Evolutionary conservation across 1,140 invertebrate species (phyloP), one percentile per base, ranked within the genome.

Genomic region (Drosophila dunni): DNA sequence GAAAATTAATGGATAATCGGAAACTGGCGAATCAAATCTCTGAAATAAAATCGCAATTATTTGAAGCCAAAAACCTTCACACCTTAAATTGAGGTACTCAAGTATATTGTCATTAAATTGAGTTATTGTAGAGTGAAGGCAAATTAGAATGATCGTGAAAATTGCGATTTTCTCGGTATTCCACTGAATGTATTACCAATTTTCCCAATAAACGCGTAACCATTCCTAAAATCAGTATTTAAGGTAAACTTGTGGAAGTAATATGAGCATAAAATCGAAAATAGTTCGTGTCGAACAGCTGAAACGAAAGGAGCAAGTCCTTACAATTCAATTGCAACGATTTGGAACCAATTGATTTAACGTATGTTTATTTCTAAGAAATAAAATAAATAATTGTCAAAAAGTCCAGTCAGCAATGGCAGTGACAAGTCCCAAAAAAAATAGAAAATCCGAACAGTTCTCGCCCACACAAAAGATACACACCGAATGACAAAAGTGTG

Each of bases 261-360:
- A 75, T 60, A 75, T 61, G 81, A 80, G 77, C 74, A 74, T 80
- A 80, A 84, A 89, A 63, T 68, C 63, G 58, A 80, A 29, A 84
- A 89, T 80, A 64, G 84, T 29, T 75, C 63, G 84, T 83, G 50
- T 54, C 69, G 63, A 78, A 80, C 82, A 86, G 65, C 78, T 86
- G 78, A 79, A 79, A 81, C 74, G 70, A 75, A 89, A 80, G 45
- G 61, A 54, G 8, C 40, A 50, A 36, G 9, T 36, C 42, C 29
- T 78, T 29, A 33, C 78, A 89, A 89, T 89, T 89, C 46, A 89
- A 89, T 81, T 69, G 45, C 81, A 84, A 54, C 84, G 85, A 84
- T 62, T 89, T 81, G 84, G 84, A 89, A 89, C 84, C 45, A 89
- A 89, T 89, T 72, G 85, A 89, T 89, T 89, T 72, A 66, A 53